A percentile compares a stretch with the other conserved stretches of the same genome.
These are phyloP conservation scores for Halichoeres trimaculatus DNA, from an alignment of 2,113 vertebrate genomes.

Conservation along the genomic window DNA sequence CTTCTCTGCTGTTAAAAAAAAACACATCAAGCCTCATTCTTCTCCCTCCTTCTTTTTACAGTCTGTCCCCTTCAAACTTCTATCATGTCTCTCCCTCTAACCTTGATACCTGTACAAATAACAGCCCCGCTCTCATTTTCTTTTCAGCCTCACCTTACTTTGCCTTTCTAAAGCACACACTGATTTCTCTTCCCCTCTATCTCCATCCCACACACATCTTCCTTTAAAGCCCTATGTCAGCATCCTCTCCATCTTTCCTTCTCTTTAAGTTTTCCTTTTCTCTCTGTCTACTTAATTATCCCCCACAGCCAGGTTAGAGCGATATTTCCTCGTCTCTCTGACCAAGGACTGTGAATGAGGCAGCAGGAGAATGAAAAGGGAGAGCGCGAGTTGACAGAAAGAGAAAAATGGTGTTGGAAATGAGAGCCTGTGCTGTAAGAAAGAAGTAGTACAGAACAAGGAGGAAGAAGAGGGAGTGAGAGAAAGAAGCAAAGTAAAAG, in stretches of 20 bases:
- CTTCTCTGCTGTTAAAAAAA: background rate
- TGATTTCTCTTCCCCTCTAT: background rate
- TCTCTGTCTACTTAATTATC: slow-evolving; percentile 23
- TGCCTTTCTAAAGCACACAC: slow-evolving; percentile 1
- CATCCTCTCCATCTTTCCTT: slow-evolving; percentile 31
- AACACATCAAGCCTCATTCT: background rate
- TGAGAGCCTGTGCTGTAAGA: background rate
- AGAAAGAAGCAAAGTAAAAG: background rate
- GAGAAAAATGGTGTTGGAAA: slow-evolving; percentile 15
- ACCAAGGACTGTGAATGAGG: slow-evolving; percentile 49
- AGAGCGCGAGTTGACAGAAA: slow-evolving; percentile 30
- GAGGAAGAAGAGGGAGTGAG: background rate
- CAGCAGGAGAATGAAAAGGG: slow-evolving; percentile 38
- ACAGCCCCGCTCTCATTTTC: background rate
- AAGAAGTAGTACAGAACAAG: background rate
- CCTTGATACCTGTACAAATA: slow-evolving; percentile 14
- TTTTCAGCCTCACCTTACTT: slow-evolving; percentile 6
- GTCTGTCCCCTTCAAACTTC: background rate
- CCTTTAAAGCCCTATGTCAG: slow-evolving; percentile 45
- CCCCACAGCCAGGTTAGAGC: slow-evolving; percentile 33
- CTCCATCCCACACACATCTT: background rate
- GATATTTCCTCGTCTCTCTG: slow-evolving; percentile 50
- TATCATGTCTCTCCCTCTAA: background rate
- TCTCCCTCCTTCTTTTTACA: background rate
- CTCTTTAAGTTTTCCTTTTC: background rate